Evolutionary conservation across 2,113 vertebrate genomes (phyloP).

Genomic region (Hippocampus barbouri): DNA sequence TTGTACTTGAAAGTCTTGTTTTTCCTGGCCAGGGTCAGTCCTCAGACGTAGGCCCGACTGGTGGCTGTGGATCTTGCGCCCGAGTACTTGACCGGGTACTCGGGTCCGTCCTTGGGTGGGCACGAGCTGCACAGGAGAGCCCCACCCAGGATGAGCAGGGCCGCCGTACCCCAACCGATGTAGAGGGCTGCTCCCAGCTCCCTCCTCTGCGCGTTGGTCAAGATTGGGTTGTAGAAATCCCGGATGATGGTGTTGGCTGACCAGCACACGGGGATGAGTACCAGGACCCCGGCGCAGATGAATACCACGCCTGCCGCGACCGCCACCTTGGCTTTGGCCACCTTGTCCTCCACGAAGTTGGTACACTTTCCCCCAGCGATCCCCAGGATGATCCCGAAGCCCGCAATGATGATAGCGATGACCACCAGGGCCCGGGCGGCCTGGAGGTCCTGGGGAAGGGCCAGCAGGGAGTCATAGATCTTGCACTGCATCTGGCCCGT

Average conservation of each 20-base stretch:
- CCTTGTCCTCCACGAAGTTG: conserved; percentile 80
- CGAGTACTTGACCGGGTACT: conserved; percentile 68
- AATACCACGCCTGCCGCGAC: conserved; percentile 78
- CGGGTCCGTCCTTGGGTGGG: conserved; percentile 69
- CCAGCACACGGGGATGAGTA: conserved; percentile 86
- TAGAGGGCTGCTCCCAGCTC: conserved; percentile 83
- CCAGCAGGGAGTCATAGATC: conserved; percentile 73
- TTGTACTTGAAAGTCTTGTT: conserved; percentile 22
- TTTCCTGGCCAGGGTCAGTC: not conserved
- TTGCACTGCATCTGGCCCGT: conserved; percentile 79
- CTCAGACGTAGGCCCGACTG: conserved; percentile 70
- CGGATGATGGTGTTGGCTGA: conserved; percentile 82
- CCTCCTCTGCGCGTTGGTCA: conserved; percentile 61
- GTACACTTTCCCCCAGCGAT: conserved; percentile 85
- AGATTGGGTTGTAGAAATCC: conserved; percentile 82
- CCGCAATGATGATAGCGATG: conserved; percentile 74
- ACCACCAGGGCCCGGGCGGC: conserved; percentile 74
- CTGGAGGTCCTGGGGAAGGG: conserved; percentile 68
- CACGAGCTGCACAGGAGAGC: conserved; percentile 86
- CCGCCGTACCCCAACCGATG: conserved; percentile 83
- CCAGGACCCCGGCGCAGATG: conserved; percentile 75
- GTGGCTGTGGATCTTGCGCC: conserved; percentile 53
- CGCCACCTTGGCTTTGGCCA: conserved; percentile 77
- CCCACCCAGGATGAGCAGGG: conserved; percentile 79
- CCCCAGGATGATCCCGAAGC: conserved; percentile 73